Evolutionary conservation across 2,113 vertebrate species (phyloP).

Genomic region (Mugil cephalus): DNA sequence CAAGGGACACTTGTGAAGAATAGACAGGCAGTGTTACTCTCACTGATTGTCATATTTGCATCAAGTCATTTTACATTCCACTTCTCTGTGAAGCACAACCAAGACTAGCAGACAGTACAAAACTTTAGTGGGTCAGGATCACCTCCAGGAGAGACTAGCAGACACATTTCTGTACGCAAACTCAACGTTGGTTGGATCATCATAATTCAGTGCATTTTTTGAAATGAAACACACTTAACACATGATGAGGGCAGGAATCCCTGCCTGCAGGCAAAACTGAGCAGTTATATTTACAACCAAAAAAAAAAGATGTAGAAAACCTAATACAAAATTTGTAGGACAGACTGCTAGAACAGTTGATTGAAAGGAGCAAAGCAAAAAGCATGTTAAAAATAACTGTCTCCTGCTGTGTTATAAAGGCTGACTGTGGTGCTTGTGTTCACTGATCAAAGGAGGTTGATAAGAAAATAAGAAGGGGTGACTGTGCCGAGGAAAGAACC

Average conservation of each 20-base stretch:
- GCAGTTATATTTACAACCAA: slow-evolving; percentile 40
- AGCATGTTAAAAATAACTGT: slow-evolving; percentile 58
- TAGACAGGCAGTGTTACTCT: slow-evolving; percentile 16
- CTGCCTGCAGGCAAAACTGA: slow-evolving; percentile 33
- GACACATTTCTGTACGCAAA: neutral
- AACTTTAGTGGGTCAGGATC: slow-evolving; percentile 12
- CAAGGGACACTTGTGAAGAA: slow-evolving; percentile 30
- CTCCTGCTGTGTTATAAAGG: slow-evolving; percentile 42
- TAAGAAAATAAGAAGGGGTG: slow-evolving; percentile 25
- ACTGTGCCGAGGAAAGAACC: slow-evolving; percentile 13
- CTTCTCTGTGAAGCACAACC: slow-evolving; percentile 30
- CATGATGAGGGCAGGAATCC: neutral
- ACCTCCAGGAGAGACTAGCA: slow-evolving; percentile 12
- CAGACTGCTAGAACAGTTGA: slow-evolving; percentile 13
- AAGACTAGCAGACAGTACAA: slow-evolving; percentile 14
- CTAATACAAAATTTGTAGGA: neutral
- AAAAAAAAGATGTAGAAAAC: slow-evolving; percentile 37
- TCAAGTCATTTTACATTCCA: slow-evolving; percentile 27
- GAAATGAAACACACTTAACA: slow-evolving; percentile 61
- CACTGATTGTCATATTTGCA: slow-evolving; percentile 33
- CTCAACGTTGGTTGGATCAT: neutral
- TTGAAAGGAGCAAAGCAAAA: slow-evolving; percentile 56
- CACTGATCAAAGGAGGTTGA: slow-evolving; percentile 45
- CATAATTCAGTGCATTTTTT: slow-evolving; percentile 67
- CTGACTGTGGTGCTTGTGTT: slow-evolving; percentile 46